These are phyloP conservation scores for Euclidia mi DNA, from an alignment of 2,888 invertebrate genomes.

Conservation along the genomic window DNA sequence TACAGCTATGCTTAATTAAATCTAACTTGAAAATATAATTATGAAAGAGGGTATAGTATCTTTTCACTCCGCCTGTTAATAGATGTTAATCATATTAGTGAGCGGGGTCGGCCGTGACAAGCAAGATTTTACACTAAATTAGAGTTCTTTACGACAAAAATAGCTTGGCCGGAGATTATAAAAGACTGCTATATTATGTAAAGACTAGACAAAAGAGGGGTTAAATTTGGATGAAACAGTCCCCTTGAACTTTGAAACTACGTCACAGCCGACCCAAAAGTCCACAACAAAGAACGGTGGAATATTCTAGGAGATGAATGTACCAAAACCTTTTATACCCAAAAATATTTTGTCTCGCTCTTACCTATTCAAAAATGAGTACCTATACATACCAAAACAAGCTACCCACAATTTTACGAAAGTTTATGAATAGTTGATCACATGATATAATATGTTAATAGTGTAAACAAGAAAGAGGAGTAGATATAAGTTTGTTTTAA, in stretches of 20 bases:
- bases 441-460: no score
- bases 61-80: constrained; percentile 26
- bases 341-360: no score
- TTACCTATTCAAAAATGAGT: no score
- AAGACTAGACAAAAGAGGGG: constrained; percentile 4
- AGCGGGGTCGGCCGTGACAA: constrained; percentile 12
- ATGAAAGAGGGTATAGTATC: constrained; percentile 10
- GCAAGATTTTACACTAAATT: constrained; percentile 45
- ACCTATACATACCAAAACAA: no score
- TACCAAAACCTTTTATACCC: no score
- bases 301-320: background rate
- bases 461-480: no score
- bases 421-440: no score
- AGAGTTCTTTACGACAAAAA: constrained; percentile 28
- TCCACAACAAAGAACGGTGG: background rate
- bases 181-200: constrained; percentile 5
- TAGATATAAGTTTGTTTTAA: no score
- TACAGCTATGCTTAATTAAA: background rate
- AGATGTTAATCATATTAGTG: constrained; percentile 33
- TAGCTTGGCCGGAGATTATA: constrained; percentile 8
- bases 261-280: background rate
- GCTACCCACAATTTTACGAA: no score
- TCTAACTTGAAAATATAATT: constrained; percentile 2
- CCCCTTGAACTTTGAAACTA: background rate
- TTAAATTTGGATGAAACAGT: background rate